A percentile compares a stretch with the other conserved stretches of the same genome.
Conservation (phyloP, 2,888 invertebrate genomes). For the Mythimna lalbum region DNA sequence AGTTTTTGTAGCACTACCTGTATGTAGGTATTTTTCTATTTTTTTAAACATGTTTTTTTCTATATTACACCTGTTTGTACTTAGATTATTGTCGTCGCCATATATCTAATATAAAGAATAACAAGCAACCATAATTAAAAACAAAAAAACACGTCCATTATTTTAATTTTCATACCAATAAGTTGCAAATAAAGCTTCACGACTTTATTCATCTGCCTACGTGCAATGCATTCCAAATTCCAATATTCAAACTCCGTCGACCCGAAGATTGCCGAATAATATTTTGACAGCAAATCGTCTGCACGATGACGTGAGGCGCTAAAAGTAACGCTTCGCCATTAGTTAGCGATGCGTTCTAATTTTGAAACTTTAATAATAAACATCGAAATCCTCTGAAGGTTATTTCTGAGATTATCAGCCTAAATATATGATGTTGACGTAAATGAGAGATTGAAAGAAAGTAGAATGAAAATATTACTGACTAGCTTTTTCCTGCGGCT, state of each 20-base stretch:
- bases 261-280: constrained; percentile 33
- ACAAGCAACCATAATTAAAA: neutral
- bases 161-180: neutral
- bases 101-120: neutral
- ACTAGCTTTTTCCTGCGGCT: neutral
- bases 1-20: too few relatives aligned
- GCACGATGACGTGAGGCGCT: constrained; percentile 55
- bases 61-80: neutral
- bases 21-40: neutral
- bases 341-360: constrained; percentile 53
- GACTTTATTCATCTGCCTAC: constrained; percentile 39
- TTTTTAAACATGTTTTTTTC: neutral
- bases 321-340: constrained; percentile 53
- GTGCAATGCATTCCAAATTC: constrained; percentile 41
- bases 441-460: neutral
- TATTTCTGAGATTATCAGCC: neutral
- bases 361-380: constrained; percentile 53
- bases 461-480: neutral
- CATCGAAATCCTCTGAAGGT: constrained; percentile 31
- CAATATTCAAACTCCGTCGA: constrained; percentile 20
- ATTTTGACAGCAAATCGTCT: constrained; percentile 29
- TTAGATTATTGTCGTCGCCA: neutral
- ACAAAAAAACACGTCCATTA: neutral
- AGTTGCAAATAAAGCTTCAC: constrained; percentile 18
- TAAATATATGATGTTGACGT: neutral